A percentile compares a stretch with the other conserved stretches of the same genome.
Conservation (phyloP, 2,888 invertebrate genomes). For the Xylophagus ater region DNA sequence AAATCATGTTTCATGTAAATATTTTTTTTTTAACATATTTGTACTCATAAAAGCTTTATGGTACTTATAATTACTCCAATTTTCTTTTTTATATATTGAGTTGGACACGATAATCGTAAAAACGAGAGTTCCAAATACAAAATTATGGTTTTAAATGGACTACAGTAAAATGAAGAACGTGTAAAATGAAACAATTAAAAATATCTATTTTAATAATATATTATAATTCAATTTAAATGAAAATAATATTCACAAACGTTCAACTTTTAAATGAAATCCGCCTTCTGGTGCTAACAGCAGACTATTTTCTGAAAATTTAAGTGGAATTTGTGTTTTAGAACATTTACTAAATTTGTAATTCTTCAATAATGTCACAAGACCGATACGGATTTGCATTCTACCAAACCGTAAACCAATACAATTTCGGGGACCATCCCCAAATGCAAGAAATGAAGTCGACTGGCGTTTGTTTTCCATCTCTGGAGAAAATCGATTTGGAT, state of each 20-base stretch:
- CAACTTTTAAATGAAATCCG: conserved; percentile 20
- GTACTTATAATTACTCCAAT: too few relatives aligned
- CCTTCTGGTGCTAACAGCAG: conserved; percentile 9
- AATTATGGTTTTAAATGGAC: background rate
- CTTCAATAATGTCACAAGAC: conserved; percentile 23
- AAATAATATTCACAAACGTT: conserved; percentile 16
- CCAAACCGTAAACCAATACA: conserved; percentile 30
- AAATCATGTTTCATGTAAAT: too few relatives aligned
- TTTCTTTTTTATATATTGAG: background rate
- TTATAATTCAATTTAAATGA: background rate
- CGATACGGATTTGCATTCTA: conserved; percentile 28
- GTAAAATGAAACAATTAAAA: background rate
- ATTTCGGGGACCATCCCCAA: conserved; percentile 31
- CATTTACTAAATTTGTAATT: conserved; percentile 20
- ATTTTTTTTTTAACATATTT: conserved; percentile 6
- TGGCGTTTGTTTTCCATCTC: conserved; percentile 25
- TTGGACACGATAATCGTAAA: background rate
- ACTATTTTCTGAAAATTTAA: conserved; percentile 16
- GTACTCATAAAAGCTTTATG: too few relatives aligned
- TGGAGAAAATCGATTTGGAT: conserved; percentile 38
- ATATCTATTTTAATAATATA: background rate
- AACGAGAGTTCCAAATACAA: background rate
- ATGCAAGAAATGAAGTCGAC: conserved; percentile 32
- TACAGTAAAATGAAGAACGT: background rate
- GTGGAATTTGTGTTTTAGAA: conserved; percentile 3